A percentile compares a stretch with the other conserved stretches of the same genome.
Conservation (phyloP, 2,113 vertebrate genomes). For the Glaucidium brasilianum region DNA sequence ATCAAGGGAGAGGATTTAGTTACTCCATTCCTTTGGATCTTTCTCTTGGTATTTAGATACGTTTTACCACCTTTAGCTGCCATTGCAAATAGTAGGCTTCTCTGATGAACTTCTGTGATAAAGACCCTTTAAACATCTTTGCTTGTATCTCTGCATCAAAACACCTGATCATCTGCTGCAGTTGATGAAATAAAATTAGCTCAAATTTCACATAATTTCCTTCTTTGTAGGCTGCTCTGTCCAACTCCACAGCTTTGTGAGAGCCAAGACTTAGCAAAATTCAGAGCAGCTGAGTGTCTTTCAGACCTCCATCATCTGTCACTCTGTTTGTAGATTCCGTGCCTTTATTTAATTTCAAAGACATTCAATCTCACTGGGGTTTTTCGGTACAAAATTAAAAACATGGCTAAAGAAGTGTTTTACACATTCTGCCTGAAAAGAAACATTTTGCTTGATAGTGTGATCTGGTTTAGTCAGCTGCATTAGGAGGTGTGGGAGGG, state of each 20-base stretch:
- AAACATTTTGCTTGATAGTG: not conserved
- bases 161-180: constrained; percentile 29
- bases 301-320: not conserved
- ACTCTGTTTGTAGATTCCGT: not conserved
- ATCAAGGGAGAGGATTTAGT: constrained; percentile 8
- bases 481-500: not conserved
- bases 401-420: not conserved
- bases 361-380: not conserved
- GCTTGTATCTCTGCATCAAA: constrained; percentile 7
- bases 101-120: constrained; percentile 23
- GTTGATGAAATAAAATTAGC: constrained; percentile 49
- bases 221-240: not conserved
- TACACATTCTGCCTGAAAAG: not conserved
- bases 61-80: not conserved
- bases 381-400: not conserved
- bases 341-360: constrained; percentile 2
- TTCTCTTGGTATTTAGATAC: constrained; percentile 20
- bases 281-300: not conserved
- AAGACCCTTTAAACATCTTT: constrained; percentile 20
- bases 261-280: constrained; percentile 13
- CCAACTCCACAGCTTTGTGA: not conserved
- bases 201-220: constrained; percentile 18
- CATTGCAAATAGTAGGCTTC: not conserved
- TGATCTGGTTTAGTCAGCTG: not conserved
- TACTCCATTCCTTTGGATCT: constrained; percentile 12